phyloP scores from a whole-genome alignment of 2,113 vertebrate species.

The Notarius lentiginosus region DNA sequence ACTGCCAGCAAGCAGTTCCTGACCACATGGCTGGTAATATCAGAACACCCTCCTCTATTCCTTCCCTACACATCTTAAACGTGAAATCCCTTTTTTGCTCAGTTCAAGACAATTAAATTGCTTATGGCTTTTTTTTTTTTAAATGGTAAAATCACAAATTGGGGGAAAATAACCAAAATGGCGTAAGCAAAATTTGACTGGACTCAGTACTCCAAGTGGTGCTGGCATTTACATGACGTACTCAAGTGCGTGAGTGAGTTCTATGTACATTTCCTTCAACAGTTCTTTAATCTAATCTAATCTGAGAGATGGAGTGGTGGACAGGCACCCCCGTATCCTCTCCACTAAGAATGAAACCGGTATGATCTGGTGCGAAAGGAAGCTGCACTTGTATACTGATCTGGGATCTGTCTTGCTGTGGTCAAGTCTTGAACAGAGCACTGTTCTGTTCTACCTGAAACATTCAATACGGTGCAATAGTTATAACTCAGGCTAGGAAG shows the following conservation, averaged over 20 bases:
- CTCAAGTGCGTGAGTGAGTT: not conserved
- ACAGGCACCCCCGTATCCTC: not conserved
- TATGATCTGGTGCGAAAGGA: not conserved
- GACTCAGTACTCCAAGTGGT: not conserved
- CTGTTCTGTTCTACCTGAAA: not conserved
- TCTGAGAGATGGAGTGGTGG: not conserved
- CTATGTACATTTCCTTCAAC: not conserved
- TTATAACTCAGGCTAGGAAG: conserved; percentile 55
- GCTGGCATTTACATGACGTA: not conserved
- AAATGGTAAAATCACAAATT: not conserved
- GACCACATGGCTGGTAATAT: not conserved
- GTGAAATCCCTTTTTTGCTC: not conserved
- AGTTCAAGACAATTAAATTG: not conserved
- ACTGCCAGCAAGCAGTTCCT: not conserved
- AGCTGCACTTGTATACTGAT: not conserved
- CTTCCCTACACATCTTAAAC: too few species aligned
- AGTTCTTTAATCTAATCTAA: conserved; percentile 25
- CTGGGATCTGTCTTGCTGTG: not conserved
- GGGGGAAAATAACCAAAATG: not conserved
- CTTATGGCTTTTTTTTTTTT: not conserved
- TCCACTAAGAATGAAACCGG: not conserved
- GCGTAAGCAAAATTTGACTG: not conserved
- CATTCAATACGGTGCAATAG: not conserved
- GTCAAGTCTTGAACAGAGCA: not conserved
- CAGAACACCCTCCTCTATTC: not conserved